Conservation (phyloP, 2,797 vertebrate genomes). For the Rhinella marina region DNA sequence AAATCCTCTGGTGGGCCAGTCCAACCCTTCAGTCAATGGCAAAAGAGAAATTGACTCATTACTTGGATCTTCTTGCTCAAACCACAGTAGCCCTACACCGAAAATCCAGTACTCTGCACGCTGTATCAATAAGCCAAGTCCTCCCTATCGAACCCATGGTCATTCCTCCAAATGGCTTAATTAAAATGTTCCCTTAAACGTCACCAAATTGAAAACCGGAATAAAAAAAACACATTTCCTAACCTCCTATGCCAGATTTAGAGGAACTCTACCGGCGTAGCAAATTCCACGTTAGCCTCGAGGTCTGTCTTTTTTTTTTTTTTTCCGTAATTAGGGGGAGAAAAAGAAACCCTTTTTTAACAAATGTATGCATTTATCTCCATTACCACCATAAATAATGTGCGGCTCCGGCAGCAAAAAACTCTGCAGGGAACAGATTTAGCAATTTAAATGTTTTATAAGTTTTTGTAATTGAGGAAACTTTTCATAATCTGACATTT, state of each 20-base stretch:
- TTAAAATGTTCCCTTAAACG: slow-evolving; percentile 44
- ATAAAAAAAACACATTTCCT: not conserved
- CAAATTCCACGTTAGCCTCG: slow-evolving; percentile 27
- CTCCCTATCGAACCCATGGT: not conserved
- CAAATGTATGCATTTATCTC: slow-evolving; percentile 70
- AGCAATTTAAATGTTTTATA: slow-evolving; percentile 90
- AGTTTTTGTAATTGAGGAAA: slow-evolving; percentile 92
- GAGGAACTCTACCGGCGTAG: not conserved
- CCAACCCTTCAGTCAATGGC: not conserved
- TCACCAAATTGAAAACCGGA: slow-evolving; percentile 12
- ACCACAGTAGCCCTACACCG: not conserved
- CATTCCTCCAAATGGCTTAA: slow-evolving; percentile 21
- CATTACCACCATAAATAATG: slow-evolving; percentile 63
- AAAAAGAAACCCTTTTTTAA: slow-evolving; percentile 59
- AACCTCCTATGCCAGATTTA: slow-evolving; percentile 1
- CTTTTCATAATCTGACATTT: slow-evolving; percentile 97
- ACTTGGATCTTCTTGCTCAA: not conserved
- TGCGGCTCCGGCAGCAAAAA: slow-evolving; percentile 73
- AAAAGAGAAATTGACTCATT: too few relatives aligned
- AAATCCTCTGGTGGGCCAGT: not conserved
- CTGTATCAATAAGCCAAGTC: not conserved
- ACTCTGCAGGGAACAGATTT: slow-evolving; percentile 79
- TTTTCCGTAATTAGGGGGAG: slow-evolving; percentile 64
- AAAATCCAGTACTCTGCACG: not conserved
- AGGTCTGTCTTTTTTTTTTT: slow-evolving; percentile 61